Base-by-base conservation (phyloP, 1,140 invertebrate genomes). In the Marisa cornuarietis region DNA sequence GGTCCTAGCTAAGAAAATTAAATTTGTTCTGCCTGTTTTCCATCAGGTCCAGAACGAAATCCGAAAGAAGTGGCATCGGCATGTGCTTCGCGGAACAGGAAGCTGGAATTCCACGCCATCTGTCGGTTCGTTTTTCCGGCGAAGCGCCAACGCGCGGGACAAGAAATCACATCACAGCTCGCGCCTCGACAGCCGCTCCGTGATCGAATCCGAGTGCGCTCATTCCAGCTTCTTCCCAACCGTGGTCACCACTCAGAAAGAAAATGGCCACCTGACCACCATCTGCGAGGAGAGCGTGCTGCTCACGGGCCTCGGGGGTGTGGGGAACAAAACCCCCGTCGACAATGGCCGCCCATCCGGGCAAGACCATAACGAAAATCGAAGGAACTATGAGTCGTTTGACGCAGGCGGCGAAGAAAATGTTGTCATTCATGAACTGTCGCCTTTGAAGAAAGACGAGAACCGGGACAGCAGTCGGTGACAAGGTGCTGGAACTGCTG, bases 31-130 rank as follows among this genome's bases (percentile, higher is more conserved):
- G 42, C n/a, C 54, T 66, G 8, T 14, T 78, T 58, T 18, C 78
- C 76, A 72, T 24, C 58, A 85, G 81, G 83, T 84, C 16, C 84
- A 84, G 66, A 80, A 76, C 26, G 85, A 83, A 78, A 79, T 86
- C 52, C 77, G 62, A 24, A 86, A 84, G 65, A 80, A 80, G 51
- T 86, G 82, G 83, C 62, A 83, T 16, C 26, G 82, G 31, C 80
- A 78, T 10, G 76, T 51, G 22, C 58, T 79, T 52, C 58, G 77
- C 24, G 10, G 78, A 54, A n/a, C 42, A n/a, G 69, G 73, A 52
- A 76, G 74, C 66, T 74, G 62, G 54, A 49, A 58, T 26, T 73
- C 71, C n/a, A 31, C 69, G 52, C 78, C 78, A 16, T 31, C 71
- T 71, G 61, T 62, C 61, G 78, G 71, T 22, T 65, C 71, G 52